phyloP scores from a whole-genome alignment of 2,797 vertebrate species.

The Sebastes oblongus region DNA sequence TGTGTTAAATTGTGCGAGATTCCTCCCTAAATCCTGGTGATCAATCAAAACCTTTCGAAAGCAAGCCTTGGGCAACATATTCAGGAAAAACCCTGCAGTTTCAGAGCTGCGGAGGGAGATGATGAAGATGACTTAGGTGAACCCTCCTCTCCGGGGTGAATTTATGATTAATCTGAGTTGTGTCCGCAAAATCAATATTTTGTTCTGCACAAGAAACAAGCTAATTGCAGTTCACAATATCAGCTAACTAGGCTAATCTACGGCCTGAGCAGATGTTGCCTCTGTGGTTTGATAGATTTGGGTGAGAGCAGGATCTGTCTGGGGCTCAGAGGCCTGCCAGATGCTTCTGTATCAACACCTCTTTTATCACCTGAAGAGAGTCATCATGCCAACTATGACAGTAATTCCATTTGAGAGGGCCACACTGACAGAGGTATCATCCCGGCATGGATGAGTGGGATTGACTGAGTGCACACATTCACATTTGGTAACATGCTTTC shows the following conservation, averaged over 20 bases:
- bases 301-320: conserved; percentile 73
- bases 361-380: conserved; percentile 80
- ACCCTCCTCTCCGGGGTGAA: conserved; percentile 2
- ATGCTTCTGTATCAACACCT: conserved; percentile 81
- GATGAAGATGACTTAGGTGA: conserved; percentile 24
- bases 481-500: conserved; percentile 32
- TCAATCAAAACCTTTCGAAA: conserved; percentile 73
- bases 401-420: conserved; percentile 79
- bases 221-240: conserved; percentile 55
- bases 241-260: conserved; percentile 53
- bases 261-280: conserved; percentile 39
- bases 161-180: conserved; percentile 45
- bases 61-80: conserved; percentile 68
- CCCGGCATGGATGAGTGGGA: conserved; percentile 52
- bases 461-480: conserved; percentile 48
- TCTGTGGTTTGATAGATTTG: conserved; percentile 62
- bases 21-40: conserved; percentile 73
- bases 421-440: conserved; percentile 76
- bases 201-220: conserved; percentile 22
- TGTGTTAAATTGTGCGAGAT: conserved; percentile 71
- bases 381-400: conserved; percentile 80
- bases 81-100: conserved; percentile 67
- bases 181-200: conserved; percentile 52
- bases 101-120: conserved; percentile 33
- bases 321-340: conserved; percentile 68